Evolutionary conservation across 1,140 invertebrate species (phyloP).

Genomic region (Trichonephila clavata): DNA sequence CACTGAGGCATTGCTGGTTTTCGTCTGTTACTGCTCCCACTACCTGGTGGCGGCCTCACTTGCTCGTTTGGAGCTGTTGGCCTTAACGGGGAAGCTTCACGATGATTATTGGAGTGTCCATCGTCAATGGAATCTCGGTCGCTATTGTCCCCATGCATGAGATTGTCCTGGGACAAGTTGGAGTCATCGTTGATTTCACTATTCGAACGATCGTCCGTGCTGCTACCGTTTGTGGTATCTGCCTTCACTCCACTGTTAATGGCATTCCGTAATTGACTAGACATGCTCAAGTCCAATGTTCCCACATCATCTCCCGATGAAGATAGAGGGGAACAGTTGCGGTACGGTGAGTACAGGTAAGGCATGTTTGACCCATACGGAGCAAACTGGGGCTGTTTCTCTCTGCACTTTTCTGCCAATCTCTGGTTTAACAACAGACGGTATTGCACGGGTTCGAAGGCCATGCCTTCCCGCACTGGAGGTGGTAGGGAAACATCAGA

Average conservation of each 20-base stretch:
- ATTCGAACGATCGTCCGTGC: constrained; percentile 72
- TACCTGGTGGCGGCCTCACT: not conserved
- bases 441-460: constrained; percentile 94
- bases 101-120: not conserved
- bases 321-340: constrained; percentile 72
- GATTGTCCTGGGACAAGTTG: constrained; percentile 67
- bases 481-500: constrained; percentile 30
- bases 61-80: not conserved
- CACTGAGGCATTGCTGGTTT: constrained; percentile 98
- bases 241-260: constrained; percentile 7
- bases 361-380: constrained; percentile 42
- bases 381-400: constrained; percentile 56
- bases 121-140: constrained; percentile 68
- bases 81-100: constrained; percentile 50
- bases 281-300: constrained; percentile 89
- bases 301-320: constrained; percentile 78
- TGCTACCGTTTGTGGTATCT: constrained; percentile 66
- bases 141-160: constrained; percentile 46
- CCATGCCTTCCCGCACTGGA: constrained; percentile 78
- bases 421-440: constrained; percentile 92
- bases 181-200: constrained; percentile 76
- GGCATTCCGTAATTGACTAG: constrained; percentile 78
- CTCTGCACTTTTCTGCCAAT: constrained; percentile 74
- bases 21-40: constrained; percentile 83
- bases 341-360: constrained; percentile 65